Evolutionary conservation across 2,113 vertebrate species (phyloP).

Genomic region (Scopus umbretta): DNA sequence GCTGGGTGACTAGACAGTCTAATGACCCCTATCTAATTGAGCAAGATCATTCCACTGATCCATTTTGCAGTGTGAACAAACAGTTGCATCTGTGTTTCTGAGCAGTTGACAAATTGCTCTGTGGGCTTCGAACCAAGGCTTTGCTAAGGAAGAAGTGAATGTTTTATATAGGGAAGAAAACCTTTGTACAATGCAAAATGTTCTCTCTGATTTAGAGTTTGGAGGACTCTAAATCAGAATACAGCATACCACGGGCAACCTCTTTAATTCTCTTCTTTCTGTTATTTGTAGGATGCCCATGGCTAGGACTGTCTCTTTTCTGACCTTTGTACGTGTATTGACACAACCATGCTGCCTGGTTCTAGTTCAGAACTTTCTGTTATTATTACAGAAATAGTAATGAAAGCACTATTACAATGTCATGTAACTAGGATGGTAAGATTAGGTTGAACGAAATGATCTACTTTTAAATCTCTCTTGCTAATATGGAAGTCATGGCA

Average conservation of each 20-base stretch:
- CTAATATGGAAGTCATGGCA: neutral
- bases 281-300: neutral
- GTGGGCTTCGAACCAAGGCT: neutral
- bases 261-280: neutral
- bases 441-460: neutral
- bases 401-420: neutral
- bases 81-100: neutral
- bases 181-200: neutral
- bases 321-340: neutral
- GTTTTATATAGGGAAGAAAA: neutral
- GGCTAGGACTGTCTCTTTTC: neutral
- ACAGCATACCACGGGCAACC: neutral
- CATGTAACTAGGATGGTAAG: neutral
- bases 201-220: neutral
- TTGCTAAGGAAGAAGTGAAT: neutral
- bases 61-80: neutral
- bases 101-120: neutral
- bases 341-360: neutral
- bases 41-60: neutral
- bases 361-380: neutral
- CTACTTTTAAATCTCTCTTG: neutral
- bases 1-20: neutral
- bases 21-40: neutral
- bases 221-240: neutral
- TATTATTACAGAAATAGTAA: neutral